These are phyloP conservation scores for Pammene fasciana DNA, from an alignment of 2,888 invertebrate species.

Conservation along the genomic window DNA sequence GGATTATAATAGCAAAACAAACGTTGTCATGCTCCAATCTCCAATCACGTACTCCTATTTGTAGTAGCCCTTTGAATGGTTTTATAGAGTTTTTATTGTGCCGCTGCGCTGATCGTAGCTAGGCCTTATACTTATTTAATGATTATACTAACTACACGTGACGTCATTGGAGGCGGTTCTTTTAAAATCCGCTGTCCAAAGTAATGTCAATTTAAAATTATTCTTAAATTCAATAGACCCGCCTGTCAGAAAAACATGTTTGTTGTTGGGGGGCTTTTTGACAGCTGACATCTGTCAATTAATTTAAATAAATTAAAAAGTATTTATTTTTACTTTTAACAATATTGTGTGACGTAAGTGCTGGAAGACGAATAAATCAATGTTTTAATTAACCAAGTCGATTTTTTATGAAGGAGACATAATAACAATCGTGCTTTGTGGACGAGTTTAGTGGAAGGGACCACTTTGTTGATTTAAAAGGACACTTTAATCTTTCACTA, in stretches of 20 bases:
- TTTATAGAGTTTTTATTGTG: too few species aligned
- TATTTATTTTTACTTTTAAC: conserved; percentile 3
- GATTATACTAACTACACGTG: background rate
- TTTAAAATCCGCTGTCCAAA: background rate
- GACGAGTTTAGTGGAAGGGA: too few species aligned
- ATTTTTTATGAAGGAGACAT: background rate
- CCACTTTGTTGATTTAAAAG: too few species aligned
- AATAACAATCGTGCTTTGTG: background rate
- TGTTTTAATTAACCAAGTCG: conserved; percentile 10
- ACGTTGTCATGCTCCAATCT: too few species aligned
- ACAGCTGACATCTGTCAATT: conserved; percentile 15
- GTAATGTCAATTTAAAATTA: background rate
- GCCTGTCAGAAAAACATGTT: conserved; percentile 13
- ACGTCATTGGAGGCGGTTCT: conserved; percentile 1
- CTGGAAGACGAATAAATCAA: background rate
- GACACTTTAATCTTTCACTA: too few species aligned
- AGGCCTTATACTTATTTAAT: too few species aligned
- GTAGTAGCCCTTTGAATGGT: too few species aligned
- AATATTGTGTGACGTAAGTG: background rate
- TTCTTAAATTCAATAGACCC: conserved; percentile 6
- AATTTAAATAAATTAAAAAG: background rate
- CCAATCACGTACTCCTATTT: too few species aligned
- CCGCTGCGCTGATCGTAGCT: too few species aligned
- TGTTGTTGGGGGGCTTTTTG: conserved; percentile 21
- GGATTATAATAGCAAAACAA: too few species aligned